A percentile compares a stretch with the other conserved stretches of the same genome.
Conservation (phyloP, 2,797 vertebrate species). For the Emys orbicularis region DNA sequence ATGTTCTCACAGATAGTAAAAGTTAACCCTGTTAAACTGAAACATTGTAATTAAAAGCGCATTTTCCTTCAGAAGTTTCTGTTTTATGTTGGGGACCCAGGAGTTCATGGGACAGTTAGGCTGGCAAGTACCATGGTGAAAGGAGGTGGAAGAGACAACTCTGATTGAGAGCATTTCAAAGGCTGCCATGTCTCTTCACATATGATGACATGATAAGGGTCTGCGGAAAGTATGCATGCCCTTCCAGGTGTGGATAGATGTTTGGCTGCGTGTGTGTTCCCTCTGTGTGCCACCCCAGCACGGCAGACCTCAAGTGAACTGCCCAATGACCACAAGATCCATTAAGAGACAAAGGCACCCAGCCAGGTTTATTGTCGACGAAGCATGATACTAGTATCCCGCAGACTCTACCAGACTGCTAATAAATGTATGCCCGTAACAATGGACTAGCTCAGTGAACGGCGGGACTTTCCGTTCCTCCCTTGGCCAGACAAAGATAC, state of each 20-base stretch:
- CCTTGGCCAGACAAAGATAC: too few relatives aligned
- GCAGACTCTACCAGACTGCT: too few relatives aligned
- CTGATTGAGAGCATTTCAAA: neutral
- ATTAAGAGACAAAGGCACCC: too few relatives aligned
- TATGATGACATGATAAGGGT: neutral
- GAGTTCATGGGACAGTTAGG: neutral
- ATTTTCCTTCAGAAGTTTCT: neutral
- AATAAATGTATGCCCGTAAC: too few relatives aligned
- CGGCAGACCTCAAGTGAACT: too few relatives aligned
- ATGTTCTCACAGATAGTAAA: neutral
- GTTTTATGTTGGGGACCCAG: neutral
- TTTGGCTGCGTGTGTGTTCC: too few relatives aligned
- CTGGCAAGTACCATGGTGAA: neutral
- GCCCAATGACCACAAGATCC: too few relatives aligned
- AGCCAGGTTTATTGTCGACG: too few relatives aligned
- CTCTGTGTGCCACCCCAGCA: too few relatives aligned
- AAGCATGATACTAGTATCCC: too few relatives aligned
- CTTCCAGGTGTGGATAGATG: neutral
- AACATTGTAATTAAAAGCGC: neutral
- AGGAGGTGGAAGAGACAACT: neutral
- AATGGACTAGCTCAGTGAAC: too few relatives aligned
- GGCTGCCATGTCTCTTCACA: neutral
- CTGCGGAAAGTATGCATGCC: neutral
- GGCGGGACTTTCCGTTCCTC: too few relatives aligned
- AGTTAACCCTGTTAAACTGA: neutral